A percentile compares a stretch with the other conserved stretches of the same genome.
These are phyloP conservation scores for Agrotis puta DNA, from an alignment of 2,888 invertebrate genomes.

Conservation along the genomic window DNA sequence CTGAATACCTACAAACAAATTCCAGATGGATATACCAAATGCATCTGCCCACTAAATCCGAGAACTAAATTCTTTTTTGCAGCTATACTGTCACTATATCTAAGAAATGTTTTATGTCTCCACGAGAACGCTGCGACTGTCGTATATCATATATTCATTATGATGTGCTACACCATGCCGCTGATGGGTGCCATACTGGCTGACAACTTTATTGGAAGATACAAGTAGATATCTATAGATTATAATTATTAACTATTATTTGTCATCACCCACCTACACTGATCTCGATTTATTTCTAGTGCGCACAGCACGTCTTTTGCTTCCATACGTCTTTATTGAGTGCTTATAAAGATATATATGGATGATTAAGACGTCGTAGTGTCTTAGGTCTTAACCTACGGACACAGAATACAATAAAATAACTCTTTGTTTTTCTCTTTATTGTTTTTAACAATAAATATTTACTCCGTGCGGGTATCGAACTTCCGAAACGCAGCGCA, in stretches of 20 bases:
- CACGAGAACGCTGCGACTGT: slow-evolving; percentile 93
- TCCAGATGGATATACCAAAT: too few species aligned
- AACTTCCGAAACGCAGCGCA: too few species aligned
- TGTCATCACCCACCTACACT: neutral
- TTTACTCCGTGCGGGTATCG: too few species aligned
- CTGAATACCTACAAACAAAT: neutral
- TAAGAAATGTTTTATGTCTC: slow-evolving; percentile 93
- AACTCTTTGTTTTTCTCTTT: too few species aligned
- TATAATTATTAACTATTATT: neutral
- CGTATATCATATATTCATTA: slow-evolving; percentile 94
- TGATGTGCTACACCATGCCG: slow-evolving; percentile 95
- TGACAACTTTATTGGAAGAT: slow-evolving; percentile 95
- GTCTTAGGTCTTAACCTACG: too few species aligned
- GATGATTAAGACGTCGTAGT: neutral
- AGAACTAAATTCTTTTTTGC: slow-evolving; percentile 71
- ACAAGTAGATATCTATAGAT: slow-evolving; percentile 81
- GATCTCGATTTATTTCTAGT: neutral
- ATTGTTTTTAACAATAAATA: too few species aligned
- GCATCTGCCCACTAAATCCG: neutral
- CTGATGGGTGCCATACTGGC: slow-evolving; percentile 94
- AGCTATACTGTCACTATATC: slow-evolving; percentile 95
- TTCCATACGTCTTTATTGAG: neutral
- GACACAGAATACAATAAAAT: too few species aligned
- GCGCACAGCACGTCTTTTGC: neutral
- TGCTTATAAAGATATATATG: neutral